Conservation (phyloP, 2,797 vertebrate genomes). For the Odontamblyopus rebecca region DNA sequence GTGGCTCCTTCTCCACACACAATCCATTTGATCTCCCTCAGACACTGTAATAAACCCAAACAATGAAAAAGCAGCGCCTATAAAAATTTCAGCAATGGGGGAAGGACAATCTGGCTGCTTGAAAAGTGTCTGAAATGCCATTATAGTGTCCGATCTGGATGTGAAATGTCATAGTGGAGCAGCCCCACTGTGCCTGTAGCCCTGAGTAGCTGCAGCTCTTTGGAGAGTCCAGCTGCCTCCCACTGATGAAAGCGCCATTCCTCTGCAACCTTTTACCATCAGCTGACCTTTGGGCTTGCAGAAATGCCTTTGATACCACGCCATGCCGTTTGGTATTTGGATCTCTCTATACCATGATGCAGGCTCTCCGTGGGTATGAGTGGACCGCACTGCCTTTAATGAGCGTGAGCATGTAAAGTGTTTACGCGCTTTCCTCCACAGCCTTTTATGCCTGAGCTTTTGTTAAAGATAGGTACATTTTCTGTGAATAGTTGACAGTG, state of each 20-base stretch:
- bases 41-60: conserved; percentile 60
- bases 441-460: conserved; percentile 54
- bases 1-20: conserved; percentile 39
- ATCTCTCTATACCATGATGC: conserved; percentile 61
- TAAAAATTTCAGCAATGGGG: conserved; percentile 64
- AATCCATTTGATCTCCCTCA: conserved; percentile 52
- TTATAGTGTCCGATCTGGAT: conserved; percentile 78
- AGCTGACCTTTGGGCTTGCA: conserved; percentile 81
- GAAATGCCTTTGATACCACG: conserved; percentile 77
- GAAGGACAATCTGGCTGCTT: conserved; percentile 72
- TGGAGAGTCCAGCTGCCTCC: conserved; percentile 75
- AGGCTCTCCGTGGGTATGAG: conserved; percentile 38
- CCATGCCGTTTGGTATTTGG: conserved; percentile 74
- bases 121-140: conserved; percentile 82
- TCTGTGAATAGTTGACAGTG: conserved; percentile 32
- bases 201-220: conserved; percentile 65
- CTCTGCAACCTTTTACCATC: conserved; percentile 81
- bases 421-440: conserved; percentile 61
- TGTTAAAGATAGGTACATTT: conserved; percentile 39
- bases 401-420: conserved; percentile 69
- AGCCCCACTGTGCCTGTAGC: conserved; percentile 75
- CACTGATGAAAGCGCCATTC: conserved; percentile 78
- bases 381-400: conserved; percentile 67
- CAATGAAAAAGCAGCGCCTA: conserved; percentile 52
- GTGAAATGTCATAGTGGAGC: conserved; percentile 82